Evolutionary conservation across 2,888 invertebrate genomes (phyloP).

Genomic region (Latrodectus hesperus): DNA sequence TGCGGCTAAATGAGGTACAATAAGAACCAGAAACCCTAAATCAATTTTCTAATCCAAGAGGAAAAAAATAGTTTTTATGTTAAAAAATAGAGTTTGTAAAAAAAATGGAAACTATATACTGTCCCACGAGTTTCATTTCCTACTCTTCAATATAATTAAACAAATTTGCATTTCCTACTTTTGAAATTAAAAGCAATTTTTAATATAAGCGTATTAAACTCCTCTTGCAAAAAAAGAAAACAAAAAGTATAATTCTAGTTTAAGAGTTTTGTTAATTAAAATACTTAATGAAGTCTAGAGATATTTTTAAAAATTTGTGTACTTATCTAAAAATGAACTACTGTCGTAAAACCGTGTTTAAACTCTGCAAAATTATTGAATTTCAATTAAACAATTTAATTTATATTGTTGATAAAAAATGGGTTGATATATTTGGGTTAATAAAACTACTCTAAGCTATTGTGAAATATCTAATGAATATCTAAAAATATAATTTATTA

Average conservation of each 20-base stretch:
- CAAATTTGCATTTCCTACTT: slow-evolving; percentile 38
- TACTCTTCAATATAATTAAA: slow-evolving; percentile 53
- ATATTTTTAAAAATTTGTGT: neutral
- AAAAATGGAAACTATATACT: slow-evolving; percentile 1
- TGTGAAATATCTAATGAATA: neutral
- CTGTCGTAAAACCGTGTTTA: no score
- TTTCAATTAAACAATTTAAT: no score
- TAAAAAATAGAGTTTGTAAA: slow-evolving; percentile 27
- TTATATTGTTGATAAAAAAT: no score
- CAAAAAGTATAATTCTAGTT: neutral
- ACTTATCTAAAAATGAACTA: neutral
- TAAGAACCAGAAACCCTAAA: slow-evolving; percentile 52
- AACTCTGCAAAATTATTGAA: no score
- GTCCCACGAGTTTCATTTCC: slow-evolving; percentile 32
- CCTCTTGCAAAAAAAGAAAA: neutral
- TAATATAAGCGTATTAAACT: neutral
- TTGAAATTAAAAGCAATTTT: slow-evolving; percentile 42
- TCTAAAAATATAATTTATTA: no score
- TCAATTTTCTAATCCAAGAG: slow-evolving; percentile 41
- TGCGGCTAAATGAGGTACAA: slow-evolving; percentile 40
- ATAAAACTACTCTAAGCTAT: neutral
- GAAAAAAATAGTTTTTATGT: slow-evolving; percentile 11
- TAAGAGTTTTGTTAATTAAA: neutral
- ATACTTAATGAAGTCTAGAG: neutral
- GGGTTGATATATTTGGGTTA: no score